phyloP scores from a whole-genome alignment of 2,888 invertebrate genomes.

The Busseola fusca region DNA sequence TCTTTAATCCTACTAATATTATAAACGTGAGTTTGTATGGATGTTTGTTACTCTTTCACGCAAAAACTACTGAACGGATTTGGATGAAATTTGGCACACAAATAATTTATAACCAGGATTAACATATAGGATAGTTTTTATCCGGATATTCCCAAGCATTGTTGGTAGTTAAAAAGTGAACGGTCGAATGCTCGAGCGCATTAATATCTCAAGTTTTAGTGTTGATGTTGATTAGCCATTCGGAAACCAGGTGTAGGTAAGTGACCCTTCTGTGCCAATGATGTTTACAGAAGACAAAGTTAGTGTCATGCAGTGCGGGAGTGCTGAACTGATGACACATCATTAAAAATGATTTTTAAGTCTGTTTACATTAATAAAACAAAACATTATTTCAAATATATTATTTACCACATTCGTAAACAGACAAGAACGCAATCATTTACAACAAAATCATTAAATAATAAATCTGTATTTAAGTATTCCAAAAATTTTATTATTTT shows the following conservation, averaged over 20 bases:
- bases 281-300: neutral
- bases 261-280: neutral
- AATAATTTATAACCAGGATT: too few species aligned
- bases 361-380: slow-evolving; percentile 48
- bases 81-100: too few species aligned
- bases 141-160: too few species aligned
- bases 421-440: slow-evolving; percentile 78
- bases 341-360: neutral
- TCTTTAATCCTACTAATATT: too few species aligned
- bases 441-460: slow-evolving; percentile 83
- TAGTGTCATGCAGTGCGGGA: neutral
- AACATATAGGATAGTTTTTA: too few species aligned
- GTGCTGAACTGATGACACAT: neutral
- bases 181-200: neutral
- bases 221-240: neutral
- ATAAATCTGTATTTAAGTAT: slow-evolving; percentile 79
- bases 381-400: slow-evolving; percentile 72
- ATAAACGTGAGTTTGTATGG: too few species aligned
- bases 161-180: neutral
- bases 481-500: slow-evolving; percentile 75
- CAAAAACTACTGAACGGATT: too few species aligned
- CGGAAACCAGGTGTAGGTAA: neutral
- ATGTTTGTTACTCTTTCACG: too few species aligned
- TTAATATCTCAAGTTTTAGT: neutral
- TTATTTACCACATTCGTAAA: slow-evolving; percentile 78